Conservation (phyloP, 1,140 invertebrate species). For the Cydia amplana region DNA sequence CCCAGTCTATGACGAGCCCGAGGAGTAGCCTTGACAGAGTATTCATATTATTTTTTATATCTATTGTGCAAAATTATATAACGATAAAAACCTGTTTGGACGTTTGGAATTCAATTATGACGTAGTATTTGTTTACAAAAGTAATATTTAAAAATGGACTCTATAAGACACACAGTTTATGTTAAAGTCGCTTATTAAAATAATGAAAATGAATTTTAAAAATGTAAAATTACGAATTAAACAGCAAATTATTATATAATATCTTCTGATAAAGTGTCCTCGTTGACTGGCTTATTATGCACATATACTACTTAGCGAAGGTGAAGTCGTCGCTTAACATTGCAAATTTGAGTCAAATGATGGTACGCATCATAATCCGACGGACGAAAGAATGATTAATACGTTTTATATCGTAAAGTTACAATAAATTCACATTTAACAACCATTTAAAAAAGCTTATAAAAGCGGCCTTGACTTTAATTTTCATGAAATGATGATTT, state of each 20-base stretch:
- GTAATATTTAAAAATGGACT: background rate
- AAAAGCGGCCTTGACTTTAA: conserved; percentile 4
- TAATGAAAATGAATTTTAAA: background rate
- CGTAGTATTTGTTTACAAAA: background rate
- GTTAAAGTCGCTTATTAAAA: no score
- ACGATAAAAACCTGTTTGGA: background rate
- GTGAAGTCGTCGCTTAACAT: conserved; percentile 19
- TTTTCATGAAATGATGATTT: background rate
- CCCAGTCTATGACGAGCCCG: no score
- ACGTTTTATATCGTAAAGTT: background rate
- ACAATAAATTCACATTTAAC: conserved; percentile 6
- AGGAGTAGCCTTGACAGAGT: conserved; percentile 51
- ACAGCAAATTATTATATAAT: background rate
- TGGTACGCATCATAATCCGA: background rate
- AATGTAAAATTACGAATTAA: background rate
- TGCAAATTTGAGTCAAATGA: conserved; percentile 4
- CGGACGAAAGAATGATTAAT: conserved; percentile 4
- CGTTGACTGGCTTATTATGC: background rate
- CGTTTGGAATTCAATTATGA: background rate
- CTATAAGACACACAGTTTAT: no score
- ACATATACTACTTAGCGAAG: conserved; percentile 20
- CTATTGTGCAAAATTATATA: conserved; percentile 9
- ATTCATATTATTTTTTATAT: conserved; percentile 40
- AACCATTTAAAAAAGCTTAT: conserved; percentile 7
- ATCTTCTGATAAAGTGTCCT: background rate